phyloP scores from a whole-genome alignment of 2,888 invertebrate genomes.

The Mimas tiliae region DNA sequence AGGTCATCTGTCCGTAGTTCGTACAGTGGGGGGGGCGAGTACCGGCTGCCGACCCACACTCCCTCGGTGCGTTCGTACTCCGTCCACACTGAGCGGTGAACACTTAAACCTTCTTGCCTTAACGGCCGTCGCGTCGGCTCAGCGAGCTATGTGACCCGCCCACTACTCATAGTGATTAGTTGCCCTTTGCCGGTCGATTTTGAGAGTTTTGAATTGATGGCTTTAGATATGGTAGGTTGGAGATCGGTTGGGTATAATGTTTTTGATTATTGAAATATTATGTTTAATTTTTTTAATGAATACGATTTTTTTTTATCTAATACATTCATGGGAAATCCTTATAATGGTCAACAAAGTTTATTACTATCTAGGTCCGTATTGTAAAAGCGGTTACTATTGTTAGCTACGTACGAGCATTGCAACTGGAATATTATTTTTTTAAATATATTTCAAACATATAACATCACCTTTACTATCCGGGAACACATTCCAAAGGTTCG shows the following conservation, averaged over 20 bases:
- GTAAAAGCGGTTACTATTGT: too few species aligned
- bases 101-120: background rate
- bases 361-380: too few species aligned
- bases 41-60: background rate
- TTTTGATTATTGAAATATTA: too few species aligned
- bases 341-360: too few species aligned
- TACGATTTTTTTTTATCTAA: too few species aligned
- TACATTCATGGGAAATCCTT: too few species aligned
- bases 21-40: conserved; percentile 17
- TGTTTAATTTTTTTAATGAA: too few species aligned
- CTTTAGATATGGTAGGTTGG: background rate
- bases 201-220: background rate
- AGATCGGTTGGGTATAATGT: background rate
- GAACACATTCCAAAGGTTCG: too few species aligned
- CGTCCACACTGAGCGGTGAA: background rate
- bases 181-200: background rate
- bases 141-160: background rate
- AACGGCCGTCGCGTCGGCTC: background rate
- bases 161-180: background rate
- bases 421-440: too few species aligned
- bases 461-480: too few species aligned
- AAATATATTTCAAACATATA: too few species aligned
- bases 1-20: conserved; percentile 11
- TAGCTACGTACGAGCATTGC: too few species aligned
- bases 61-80: background rate